phyloP scores from a whole-genome alignment of 2,797 vertebrate species.

The Babyrousa celebensis region DNA sequence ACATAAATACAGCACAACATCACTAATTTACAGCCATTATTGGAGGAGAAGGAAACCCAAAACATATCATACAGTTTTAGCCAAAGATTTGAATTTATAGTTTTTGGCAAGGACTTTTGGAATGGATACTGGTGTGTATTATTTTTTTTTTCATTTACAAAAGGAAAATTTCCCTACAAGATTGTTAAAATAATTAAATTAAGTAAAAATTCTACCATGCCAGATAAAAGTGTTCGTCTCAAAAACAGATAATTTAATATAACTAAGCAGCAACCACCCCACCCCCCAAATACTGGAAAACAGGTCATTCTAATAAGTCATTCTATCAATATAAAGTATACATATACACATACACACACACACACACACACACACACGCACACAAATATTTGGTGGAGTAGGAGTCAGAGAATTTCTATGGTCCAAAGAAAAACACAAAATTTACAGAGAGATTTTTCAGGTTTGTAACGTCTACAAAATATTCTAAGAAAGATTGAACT shows the following conservation, averaged over 20 bases:
- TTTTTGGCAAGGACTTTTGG: constrained; percentile 54
- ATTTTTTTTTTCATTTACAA: constrained; percentile 50
- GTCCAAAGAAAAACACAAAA: constrained; percentile 54
- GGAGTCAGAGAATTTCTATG: neutral
- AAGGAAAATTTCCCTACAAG: constrained; percentile 49
- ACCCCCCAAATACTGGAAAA: neutral
- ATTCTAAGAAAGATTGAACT: neutral
- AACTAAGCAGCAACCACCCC: neutral
- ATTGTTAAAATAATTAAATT: constrained; percentile 63
- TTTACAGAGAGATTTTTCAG: constrained; percentile 3
- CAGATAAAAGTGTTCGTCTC: constrained; percentile 56
- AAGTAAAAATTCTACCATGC: constrained; percentile 50
- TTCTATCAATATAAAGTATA: neutral
- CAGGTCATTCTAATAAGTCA: constrained; percentile 48
- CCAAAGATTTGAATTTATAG: constrained; percentile 63
- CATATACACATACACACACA: neutral
- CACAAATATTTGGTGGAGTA: neutral
- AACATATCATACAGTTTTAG: neutral
- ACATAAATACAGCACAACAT: constrained; percentile 31
- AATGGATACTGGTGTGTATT: constrained; percentile 21
- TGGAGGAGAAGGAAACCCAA: constrained; percentile 66
- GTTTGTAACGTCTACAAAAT: neutral
- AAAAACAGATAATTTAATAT: constrained; percentile 71
- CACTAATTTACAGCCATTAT: constrained; percentile 20
- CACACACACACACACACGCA: neutral